Evolutionary conservation across 2,888 invertebrate genomes (phyloP), one percentile per base, ranked within the genome.

Genomic region (Theretra japonica): DNA sequence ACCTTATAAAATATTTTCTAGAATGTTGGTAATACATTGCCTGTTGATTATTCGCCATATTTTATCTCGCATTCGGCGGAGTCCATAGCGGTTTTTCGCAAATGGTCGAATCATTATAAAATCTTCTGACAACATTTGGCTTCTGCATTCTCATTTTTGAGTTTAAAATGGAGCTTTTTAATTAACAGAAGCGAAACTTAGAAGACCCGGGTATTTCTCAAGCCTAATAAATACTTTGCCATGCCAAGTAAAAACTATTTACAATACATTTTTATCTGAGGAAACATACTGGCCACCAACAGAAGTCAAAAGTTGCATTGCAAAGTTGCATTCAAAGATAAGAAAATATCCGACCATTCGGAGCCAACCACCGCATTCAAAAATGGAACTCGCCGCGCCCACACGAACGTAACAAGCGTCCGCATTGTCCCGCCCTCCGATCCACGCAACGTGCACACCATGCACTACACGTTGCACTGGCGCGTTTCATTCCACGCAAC

Each of bases 11-110:
- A 71, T 69, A 73, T 76, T 79, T 79, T 79, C 71, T 79, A 79
- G 76, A 81, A 79, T 78, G 81, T 79, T 79, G 78, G 77, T 77
- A 76, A 85, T 85, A 88, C 86, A 88, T 87, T 82, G 87, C 86
- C 86, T 88, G 83, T 70, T 76, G 83, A 41, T 72, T 62, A 72
- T 73, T 73, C 75, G 57, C 48, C 68, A 21, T 73, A 53, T 79
- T 78, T 76, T 76, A 70, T 68, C 74, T 75, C 76, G 76, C 76
- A 74, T 73, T 57, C 75, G 77, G 77, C 71, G 74, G 74, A 77
- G 85, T 83, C 82, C 82, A 72, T 73, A 79, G 74, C 83, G 81
- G 80, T 75, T 23, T 65, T 57, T 72, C 73, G 74, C 73, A 65
- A 71, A 65, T 53, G 60, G 69, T 72, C 69, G 33, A 30, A 41